These are phyloP conservation scores for Podarcis lilfordi DNA, from an alignment of 2,797 vertebrate species.

Conservation along the genomic window DNA sequence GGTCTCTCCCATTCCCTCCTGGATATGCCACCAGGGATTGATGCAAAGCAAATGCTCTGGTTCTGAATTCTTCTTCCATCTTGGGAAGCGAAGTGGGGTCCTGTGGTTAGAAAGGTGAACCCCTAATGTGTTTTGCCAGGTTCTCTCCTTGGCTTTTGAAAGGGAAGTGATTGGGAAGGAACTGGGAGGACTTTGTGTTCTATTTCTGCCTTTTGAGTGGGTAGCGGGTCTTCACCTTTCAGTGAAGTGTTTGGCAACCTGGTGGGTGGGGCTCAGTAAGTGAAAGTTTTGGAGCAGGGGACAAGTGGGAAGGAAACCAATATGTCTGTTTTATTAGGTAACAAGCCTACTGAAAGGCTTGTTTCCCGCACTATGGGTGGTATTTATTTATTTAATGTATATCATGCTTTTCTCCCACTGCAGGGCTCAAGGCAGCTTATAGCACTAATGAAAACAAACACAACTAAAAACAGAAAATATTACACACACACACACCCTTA, in stretches of 20 bases:
- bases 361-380: no score
- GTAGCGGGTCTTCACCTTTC: not conserved
- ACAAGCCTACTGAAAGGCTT: not conserved
- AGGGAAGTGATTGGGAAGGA: not conserved
- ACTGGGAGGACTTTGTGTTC: not conserved
- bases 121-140: not conserved
- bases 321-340: no score
- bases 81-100: not conserved
- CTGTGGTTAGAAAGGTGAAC: not conserved
- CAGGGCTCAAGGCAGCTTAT: no score
- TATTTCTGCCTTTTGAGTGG: constrained; percentile 10
- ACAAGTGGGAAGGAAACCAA: not conserved
- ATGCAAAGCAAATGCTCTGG: no score
- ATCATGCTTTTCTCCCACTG: no score
- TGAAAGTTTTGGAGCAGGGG: not conserved
- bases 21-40: no score
- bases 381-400: no score
- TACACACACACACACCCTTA: no score
- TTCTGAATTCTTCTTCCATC: not conserved
- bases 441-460: no score
- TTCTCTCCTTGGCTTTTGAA: not conserved
- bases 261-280: not conserved
- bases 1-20: no score
- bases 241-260: not conserved
- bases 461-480: no score